Base-by-base conservation (phyloP, 1,140 invertebrate genomes). In the Zaprionus tsacasi region DNA sequence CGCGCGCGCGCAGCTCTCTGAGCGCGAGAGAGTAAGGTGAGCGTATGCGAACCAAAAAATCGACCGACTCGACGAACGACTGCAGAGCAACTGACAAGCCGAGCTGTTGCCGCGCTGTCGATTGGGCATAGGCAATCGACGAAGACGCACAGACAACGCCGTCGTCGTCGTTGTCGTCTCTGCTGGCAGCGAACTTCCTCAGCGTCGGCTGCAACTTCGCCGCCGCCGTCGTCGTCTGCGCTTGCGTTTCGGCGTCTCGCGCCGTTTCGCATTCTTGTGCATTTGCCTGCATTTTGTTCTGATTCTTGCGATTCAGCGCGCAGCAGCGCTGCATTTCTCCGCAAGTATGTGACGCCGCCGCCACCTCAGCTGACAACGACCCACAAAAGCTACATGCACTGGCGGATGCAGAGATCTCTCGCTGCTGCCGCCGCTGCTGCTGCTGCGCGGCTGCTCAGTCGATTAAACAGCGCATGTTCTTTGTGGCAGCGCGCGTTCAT, bases 251-350 rank as follows among this genome's bases (percentile, higher is more conserved):
- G 50, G 65, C 48, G 61, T 58, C 63, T 59, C 40, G 57, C 56
- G 71, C 50, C 67, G 72, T 58, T 78, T 82, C 59, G 80, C 82
- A 87, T 88, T 88, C 83, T 80, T 88, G 83, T 88, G 83, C 83
- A 88, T 83, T 88, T 74, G 70, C 77, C 11, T 88, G 70, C 83
- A 58, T 89, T 88, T 81, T 70, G 85, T 88, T 88, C 83, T 88
- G 83, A 88, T 88, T 88, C 83, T 72, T 72, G 25, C 65, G 63
- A 52, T 57, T 30, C 40, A 73, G 45, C 63, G 25, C 21, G 72
- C 54, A 25, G 36, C 57, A 54, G 25, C 43, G 30, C 54, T 83
- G 81, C 83, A 88, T 88, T 88, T 88, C 83, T 89, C 83, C 78
- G 17, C 67, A 81, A 76, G 68, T 82, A 88, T 88, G 83, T 81